A percentile compares a stretch with the other conserved stretches of the same genome.
Evolutionary conservation across 92 coral and sea anemone species (phyloP).

Genomic region (Umimayanthus kanabou): DNA sequence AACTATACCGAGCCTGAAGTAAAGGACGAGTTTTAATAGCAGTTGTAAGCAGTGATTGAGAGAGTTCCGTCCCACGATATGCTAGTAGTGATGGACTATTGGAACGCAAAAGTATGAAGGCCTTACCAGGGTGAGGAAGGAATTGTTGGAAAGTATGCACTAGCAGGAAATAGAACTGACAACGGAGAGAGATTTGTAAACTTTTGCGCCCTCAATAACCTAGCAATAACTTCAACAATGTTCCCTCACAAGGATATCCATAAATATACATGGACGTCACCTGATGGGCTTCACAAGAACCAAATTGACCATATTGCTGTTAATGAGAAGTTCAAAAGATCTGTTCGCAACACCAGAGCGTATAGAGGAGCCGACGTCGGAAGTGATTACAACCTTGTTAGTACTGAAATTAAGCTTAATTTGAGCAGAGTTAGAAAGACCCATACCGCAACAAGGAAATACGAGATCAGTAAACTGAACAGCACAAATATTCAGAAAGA

Average conservation of each 20-base stretch:
- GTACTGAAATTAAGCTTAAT: background rate
- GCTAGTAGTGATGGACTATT: too few relatives aligned
- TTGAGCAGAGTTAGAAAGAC: slow-evolving; percentile 5
- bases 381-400: slow-evolving; percentile 5
- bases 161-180: too few relatives aligned
- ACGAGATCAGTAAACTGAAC: slow-evolving; percentile 22
- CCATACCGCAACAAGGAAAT: background rate
- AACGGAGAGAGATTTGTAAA: too few relatives aligned
- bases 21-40: background rate
- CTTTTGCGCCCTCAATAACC: too few relatives aligned
- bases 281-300: slow-evolving; percentile 3
- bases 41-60: background rate
- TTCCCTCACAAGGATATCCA: slow-evolving; percentile 36
- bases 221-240: too few relatives aligned
- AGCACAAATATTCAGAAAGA: background rate
- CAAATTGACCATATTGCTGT: too few relatives aligned
- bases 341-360: background rate
- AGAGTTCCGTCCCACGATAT: too few relatives aligned
- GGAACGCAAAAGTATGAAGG: too few relatives aligned
- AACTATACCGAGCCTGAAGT: background rate
- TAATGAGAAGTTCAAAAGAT: slow-evolving; percentile 10
- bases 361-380: slow-evolving; percentile 36
- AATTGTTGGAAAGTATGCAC: too few relatives aligned
- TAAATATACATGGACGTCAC: slow-evolving; percentile 33
- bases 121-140: too few relatives aligned